A percentile compares a stretch with the other conserved stretches of the same genome.
Evolutionary conservation across 2,113 vertebrate genomes (phyloP).

Genomic region (Falcunculus frontatus): DNA sequence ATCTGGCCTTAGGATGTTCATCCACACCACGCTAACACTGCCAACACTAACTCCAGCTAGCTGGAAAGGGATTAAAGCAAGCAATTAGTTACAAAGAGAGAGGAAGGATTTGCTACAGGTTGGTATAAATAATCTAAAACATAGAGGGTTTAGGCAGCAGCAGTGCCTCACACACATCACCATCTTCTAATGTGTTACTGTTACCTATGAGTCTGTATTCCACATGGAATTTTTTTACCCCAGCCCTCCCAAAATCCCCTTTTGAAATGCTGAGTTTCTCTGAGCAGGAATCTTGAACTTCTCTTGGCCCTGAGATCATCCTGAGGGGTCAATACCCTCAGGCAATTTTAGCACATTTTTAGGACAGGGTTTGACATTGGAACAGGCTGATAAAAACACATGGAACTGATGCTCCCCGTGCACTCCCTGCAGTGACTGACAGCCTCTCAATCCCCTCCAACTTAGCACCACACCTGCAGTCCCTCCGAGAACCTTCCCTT

Average conservation of each 20-base stretch:
- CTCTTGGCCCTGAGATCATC: not conserved
- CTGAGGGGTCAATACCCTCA: not conserved
- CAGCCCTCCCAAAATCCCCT: not conserved
- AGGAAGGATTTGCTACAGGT: not conserved
- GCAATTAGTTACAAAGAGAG: not conserved
- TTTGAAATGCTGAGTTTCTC: not conserved
- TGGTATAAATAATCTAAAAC: not conserved
- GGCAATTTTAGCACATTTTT: not conserved
- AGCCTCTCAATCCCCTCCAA: not conserved
- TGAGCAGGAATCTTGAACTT: not conserved
- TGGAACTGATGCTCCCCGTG: not conserved
- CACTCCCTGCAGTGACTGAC: not conserved
- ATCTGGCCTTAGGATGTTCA: not conserved
- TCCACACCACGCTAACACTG: rapidly evolving
- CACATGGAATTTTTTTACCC: not conserved
- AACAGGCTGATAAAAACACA: not conserved
- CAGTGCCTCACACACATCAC: not conserved
- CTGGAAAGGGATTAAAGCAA: not conserved
- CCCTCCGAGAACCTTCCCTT: not conserved
- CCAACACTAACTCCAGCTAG: not conserved
- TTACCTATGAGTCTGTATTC: not conserved
- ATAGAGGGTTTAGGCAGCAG: not conserved
- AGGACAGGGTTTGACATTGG: not conserved
- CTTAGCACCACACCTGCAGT: not conserved
- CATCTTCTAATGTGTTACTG: not conserved